These are phyloP conservation scores for Philypnodon macrostomus DNA, from an alignment of 2,797 vertebrate species.

Conservation along the genomic window DNA sequence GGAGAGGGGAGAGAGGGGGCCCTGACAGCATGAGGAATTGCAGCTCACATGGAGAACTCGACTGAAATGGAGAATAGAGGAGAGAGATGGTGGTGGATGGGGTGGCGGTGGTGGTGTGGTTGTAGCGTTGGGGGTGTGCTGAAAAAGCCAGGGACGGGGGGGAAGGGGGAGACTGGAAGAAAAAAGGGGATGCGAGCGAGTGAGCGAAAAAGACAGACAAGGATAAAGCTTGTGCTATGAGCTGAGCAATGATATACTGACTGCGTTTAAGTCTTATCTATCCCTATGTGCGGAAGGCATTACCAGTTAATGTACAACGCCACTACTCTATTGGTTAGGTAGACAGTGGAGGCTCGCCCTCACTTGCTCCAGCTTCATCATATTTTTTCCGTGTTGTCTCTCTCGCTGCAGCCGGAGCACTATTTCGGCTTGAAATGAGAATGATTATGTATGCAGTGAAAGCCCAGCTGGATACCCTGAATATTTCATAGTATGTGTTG, in stretches of 20 bases:
- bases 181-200: constrained; percentile 75
- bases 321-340: constrained; percentile 54
- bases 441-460: constrained; percentile 80
- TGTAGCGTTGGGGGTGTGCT: constrained; percentile 59
- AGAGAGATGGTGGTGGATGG: constrained; percentile 46
- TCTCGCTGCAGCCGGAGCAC: constrained; percentile 37
- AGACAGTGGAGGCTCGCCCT: constrained; percentile 66
- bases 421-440: constrained; percentile 72
- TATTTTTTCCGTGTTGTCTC: constrained; percentile 57
- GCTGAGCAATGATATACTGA: constrained; percentile 78
- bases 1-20: constrained; percentile 79
- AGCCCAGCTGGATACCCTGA: constrained; percentile 79
- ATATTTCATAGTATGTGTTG: constrained; percentile 80
- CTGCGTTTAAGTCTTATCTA: constrained; percentile 76
- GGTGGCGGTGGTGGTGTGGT: constrained; percentile 52
- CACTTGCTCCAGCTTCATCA: constrained; percentile 61
- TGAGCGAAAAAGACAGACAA: constrained; percentile 76
- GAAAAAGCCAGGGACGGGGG: constrained; percentile 57
- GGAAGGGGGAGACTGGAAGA: constrained; percentile 67
- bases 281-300: constrained; percentile 75
- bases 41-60: constrained; percentile 85
- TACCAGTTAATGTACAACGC: constrained; percentile 76
- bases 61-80: constrained; percentile 83
- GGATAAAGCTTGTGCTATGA: constrained; percentile 76
- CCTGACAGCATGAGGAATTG: constrained; percentile 88